A percentile compares a stretch with the other conserved stretches of the same genome.
Evolutionary conservation across 2,113 vertebrate species (phyloP).

Genomic region (Danionella cerebrum): DNA sequence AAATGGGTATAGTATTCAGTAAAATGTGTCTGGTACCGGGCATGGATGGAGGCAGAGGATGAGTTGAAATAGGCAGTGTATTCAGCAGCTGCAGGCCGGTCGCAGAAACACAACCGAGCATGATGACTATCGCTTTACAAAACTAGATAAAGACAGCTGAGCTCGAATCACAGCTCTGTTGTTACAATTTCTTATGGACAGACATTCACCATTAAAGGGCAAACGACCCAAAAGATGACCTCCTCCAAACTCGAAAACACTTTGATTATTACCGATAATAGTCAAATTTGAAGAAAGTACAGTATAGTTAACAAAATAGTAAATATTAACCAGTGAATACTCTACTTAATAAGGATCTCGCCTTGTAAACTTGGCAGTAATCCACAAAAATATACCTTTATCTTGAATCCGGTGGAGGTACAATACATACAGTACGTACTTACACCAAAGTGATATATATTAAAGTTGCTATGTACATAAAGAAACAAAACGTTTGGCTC

Average conservation of each 20-base stretch:
- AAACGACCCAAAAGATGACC: constrained; percentile 65
- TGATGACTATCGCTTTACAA: constrained; percentile 60
- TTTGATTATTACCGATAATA: constrained; percentile 71
- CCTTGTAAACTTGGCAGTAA: constrained; percentile 89
- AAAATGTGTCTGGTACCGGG: too few species aligned
- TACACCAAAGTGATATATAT: constrained; percentile 89
- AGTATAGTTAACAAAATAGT: constrained; percentile 91
- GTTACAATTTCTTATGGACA: constrained; percentile 77
- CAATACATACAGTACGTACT: constrained; percentile 88
- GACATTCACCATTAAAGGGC: constrained; percentile 83
- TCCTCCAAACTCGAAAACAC: constrained; percentile 59
- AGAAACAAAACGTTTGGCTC: constrained; percentile 81
- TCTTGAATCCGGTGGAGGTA: constrained; percentile 82
- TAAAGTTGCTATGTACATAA: constrained; percentile 96
- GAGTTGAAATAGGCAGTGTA: constrained; percentile 61
- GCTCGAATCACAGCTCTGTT: constrained; percentile 79
- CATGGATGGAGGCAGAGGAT: too few species aligned
- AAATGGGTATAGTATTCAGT: not conserved
- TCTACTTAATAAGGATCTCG: constrained; percentile 88
- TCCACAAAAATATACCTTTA: constrained; percentile 98
- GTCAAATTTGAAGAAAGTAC: constrained; percentile 84
- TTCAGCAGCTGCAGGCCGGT: constrained; percentile 50
- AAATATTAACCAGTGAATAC: constrained; percentile 94
- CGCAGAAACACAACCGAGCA: constrained; percentile 44
- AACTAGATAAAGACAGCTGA: constrained; percentile 72